Percentiles rank a stretch among this genome's conserved stretches.
Conservation (phyloP, 2,113 vertebrate genomes). For the human region DNA sequence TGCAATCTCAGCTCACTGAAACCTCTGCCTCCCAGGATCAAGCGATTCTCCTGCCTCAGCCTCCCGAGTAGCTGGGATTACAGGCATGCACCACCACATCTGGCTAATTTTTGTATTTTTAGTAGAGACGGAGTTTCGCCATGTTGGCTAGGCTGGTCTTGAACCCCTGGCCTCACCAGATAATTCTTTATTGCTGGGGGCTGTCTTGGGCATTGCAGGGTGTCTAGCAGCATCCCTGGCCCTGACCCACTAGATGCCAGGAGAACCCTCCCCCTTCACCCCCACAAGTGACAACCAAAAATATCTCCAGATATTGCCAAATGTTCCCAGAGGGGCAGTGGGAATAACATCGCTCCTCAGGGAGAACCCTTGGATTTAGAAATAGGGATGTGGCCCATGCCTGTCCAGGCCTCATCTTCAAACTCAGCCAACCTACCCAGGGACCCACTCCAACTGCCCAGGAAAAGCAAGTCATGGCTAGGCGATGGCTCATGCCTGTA, state of each 20-base stretch:
- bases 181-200: neutral
- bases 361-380: neutral
- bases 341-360: neutral
- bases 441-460: too few species aligned
- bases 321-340: neutral
- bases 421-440: too few species aligned
- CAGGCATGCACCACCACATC: too few species aligned
- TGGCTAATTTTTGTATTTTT: too few species aligned
- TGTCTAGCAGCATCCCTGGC: too few species aligned
- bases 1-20: too few species aligned
- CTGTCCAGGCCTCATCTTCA: neutral
- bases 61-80: too few species aligned
- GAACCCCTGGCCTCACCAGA: neutral
- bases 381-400: neutral
- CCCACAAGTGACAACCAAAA: neutral
- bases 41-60: too few species aligned
- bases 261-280: neutral
- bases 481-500: too few species aligned
- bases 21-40: too few species aligned
- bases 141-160: too few species aligned
- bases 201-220: neutral
- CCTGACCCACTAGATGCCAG: neutral
- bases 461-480: neutral
- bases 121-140: too few species aligned
- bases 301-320: neutral